Evolutionary conservation across 2,113 vertebrate genomes (phyloP).

Genomic region (Hemiprocne comata): DNA sequence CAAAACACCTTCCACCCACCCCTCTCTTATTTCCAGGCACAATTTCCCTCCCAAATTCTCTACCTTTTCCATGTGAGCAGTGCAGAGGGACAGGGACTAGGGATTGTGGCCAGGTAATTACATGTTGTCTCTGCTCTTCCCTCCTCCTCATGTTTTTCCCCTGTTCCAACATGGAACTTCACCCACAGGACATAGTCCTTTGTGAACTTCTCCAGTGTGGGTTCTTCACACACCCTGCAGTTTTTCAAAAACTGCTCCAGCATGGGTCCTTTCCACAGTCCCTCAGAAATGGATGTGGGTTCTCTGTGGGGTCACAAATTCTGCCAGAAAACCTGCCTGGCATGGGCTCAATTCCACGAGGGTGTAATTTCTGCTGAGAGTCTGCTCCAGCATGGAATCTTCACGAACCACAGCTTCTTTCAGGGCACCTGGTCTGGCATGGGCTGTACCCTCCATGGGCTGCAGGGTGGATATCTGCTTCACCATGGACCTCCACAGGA

Average conservation of each 20-base stretch:
- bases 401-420: background rate
- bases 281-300: background rate
- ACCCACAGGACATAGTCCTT: background rate
- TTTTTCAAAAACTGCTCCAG: background rate
- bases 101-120: background rate
- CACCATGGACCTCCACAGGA: rapidly evolving
- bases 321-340: background rate
- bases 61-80: rapidly evolving
- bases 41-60: background rate
- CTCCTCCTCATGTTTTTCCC: background rate
- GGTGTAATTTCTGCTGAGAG: background rate
- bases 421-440: rapidly evolving
- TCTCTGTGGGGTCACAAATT: background rate
- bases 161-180: background rate
- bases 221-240: background rate
- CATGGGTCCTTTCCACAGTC: too few species aligned
- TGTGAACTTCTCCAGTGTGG: background rate
- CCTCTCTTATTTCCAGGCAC: background rate
- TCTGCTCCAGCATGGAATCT: background rate
- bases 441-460: background rate
- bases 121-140: background rate
- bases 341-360: rapidly evolving
- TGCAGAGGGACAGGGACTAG: background rate
- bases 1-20: background rate
- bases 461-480: background rate